Evolutionary conservation across 1,140 invertebrate genomes (phyloP), one percentile per base, ranked within the genome.

Genomic region (Drosophila chauvacae): DNA sequence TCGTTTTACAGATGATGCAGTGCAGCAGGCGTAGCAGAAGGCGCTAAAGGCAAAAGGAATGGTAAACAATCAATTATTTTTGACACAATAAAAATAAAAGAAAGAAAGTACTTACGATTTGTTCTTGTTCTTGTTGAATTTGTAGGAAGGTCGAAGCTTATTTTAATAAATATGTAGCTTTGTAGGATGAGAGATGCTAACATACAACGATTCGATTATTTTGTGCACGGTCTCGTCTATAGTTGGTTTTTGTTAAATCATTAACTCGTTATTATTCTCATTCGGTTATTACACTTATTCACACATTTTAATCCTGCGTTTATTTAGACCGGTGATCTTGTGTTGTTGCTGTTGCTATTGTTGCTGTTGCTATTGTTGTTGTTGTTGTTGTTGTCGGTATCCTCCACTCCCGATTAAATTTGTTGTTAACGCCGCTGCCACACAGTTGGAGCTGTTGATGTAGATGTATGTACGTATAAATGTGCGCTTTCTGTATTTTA

Each of bases 401-500:
- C 39, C 23, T 59, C 41, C 30, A 37, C 58, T 65, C 30, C 57
- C 63, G 33, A 37, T 66, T 37, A n/a, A 63, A 63, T 45, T 63
- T 37, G 41, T 63, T 37, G 41, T 66, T 59, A 59, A 59, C 28
- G 41, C 23, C 20, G 57, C 42, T 41, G 39, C 50, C 35, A 14
- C 53, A 56, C 59, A 30, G 61, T 63, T 59, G 37, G 33, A 58
- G 56, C 56, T 58, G 56, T 58, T 44, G 37, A 58, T 58, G 53
- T 56, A 56, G 35, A 55, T 37, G 20, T 20, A 55, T 39, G 35
- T 55, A 23, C 20, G 37, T 64, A 33, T 63, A 50, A 56, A 60
- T 65, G 45, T 65, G 26, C 61, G 28, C 20, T 39, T 33, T 35
- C 11, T 65, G 60, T 50, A 51, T 51, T 42, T 63, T 26, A 28